These are phyloP conservation scores for Lysiphlebus fabarum DNA, from an alignment of 1,140 invertebrate species.

Conservation along the genomic window DNA sequence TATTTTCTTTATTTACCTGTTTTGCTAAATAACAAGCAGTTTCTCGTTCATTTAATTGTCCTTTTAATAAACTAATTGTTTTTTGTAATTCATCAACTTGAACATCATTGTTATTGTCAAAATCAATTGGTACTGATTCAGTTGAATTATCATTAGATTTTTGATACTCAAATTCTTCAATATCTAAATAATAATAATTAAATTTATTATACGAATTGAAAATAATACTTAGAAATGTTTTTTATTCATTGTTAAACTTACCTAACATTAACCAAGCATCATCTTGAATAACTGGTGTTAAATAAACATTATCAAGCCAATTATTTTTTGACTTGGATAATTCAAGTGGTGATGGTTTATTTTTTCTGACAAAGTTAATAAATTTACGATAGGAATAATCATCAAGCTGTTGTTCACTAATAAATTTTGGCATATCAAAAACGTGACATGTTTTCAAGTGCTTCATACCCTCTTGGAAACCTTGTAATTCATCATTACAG, in stretches of 20 bases:
- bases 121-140: constrained; percentile 48
- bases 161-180: constrained; percentile 44
- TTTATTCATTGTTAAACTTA: constrained; percentile 48
- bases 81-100: constrained; percentile 64
- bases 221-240: background rate
- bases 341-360: constrained; percentile 59
- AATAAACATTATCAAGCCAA: constrained; percentile 77
- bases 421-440: constrained; percentile 68
- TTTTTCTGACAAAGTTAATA: constrained; percentile 78
- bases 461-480: constrained; percentile 48
- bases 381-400: constrained; percentile 84
- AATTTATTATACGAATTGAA: constrained; percentile 32
- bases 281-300: constrained; percentile 72
- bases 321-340: constrained; percentile 56
- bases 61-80: constrained; percentile 56
- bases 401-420: constrained; percentile 72
- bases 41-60: constrained; percentile 48
- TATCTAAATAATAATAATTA: constrained; percentile 45
- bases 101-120: constrained; percentile 60
- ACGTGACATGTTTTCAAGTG: constrained; percentile 61
- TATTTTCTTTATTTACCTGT: constrained; percentile 41
- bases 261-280: constrained; percentile 84
- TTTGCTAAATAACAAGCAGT: constrained; percentile 42
- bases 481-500: constrained; percentile 50
- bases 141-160: constrained; percentile 3